Conservation (phyloP, 2,113 vertebrate genomes). For the Coregonus clupeaformis region DNA sequence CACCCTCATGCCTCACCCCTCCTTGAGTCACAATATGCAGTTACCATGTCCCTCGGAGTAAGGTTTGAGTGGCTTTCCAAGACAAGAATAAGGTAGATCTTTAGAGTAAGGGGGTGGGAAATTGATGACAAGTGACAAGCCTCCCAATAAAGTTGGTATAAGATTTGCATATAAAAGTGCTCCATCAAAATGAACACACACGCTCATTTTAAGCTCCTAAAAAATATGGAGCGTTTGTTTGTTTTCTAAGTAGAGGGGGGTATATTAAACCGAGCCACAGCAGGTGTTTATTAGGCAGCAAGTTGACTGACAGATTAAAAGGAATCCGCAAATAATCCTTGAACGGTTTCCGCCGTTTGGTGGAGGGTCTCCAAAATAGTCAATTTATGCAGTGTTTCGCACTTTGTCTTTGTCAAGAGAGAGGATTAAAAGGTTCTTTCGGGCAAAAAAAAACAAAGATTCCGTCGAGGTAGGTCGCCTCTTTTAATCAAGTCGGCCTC, state of each 20-base stretch:
- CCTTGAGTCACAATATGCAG: no score
- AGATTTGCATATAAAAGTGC: no score
- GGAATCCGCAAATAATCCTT: slow-evolving; percentile 45
- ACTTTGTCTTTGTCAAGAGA: slow-evolving; percentile 17
- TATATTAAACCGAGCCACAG: slow-evolving; percentile 26
- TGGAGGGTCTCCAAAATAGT: slow-evolving; percentile 37
- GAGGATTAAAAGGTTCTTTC: slow-evolving; percentile 34
- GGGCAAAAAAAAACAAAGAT: slow-evolving; percentile 14
- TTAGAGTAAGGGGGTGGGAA: no score
- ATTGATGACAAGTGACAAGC: no score
- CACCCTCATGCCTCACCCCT: no score
- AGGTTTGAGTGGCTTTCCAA: no score
- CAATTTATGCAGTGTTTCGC: slow-evolving; percentile 33
- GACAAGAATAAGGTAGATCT: no score
- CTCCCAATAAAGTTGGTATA: no score
- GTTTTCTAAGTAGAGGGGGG: slow-evolving; percentile 10
- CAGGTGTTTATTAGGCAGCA: slow-evolving; percentile 39
- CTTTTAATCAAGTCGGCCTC: slow-evolving; percentile 40
- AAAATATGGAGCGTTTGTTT: no score
- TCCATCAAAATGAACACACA: no score
- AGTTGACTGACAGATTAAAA: slow-evolving; percentile 43
- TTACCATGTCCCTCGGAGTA: no score
- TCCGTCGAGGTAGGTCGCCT: not conserved
- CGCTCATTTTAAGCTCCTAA: no score
- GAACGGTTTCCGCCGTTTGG: slow-evolving; percentile 29